Base-by-base conservation (phyloP, 2,113 vertebrate species). In the Silurus glanis region DNA sequence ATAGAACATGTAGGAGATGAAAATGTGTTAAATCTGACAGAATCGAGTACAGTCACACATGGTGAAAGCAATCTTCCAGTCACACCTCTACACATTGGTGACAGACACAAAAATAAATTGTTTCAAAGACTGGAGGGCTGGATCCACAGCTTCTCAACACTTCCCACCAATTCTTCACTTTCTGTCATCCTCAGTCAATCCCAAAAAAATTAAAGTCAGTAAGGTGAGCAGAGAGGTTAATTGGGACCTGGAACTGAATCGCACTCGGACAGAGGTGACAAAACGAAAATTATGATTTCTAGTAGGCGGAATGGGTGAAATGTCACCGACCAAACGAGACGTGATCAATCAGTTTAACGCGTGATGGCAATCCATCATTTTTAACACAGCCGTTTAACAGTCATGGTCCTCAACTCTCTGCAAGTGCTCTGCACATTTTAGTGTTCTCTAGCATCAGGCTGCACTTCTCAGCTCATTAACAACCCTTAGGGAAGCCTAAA, bases 81-180 rank as follows among this genome's bases (percentile, higher is more conserved):
- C 78, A 13, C 88, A 90, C 89, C 81, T 87, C 67, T 51, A 86
- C 84, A 85, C 89, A 90, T 85, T 69, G 83, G 81, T 85, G 87
- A 87, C 64, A 78, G 88, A 86, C 88, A 89, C 86, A 74, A 90
- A 90, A 87, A 81, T 74, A 86, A 89, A 90, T 90, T 89, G 89
- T 81, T 75, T 87, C 80, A 89, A 87, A 83, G 87, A 83, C 71
- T 79, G 81, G 71, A 88, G 69, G 66, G 80, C 80, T 85, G 53
- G 83, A 87, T 87, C 76, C 86, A 83, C 62, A 64, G 83, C n/a
- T 80, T 71, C 78, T 84, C 21, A 83, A 85, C 74, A 45, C 67
- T 78, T 71, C 67, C 64, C 58, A 56, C 76, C 75, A 85, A 85
- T 64, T 62, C 71, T 66, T 76, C 86, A 80, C 66, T 82, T 58